Percentiles rank a stretch among this genome's conserved stretches.
Conservation (phyloP, 1,140 invertebrate genomes). For the Varroa destructor region DNA sequence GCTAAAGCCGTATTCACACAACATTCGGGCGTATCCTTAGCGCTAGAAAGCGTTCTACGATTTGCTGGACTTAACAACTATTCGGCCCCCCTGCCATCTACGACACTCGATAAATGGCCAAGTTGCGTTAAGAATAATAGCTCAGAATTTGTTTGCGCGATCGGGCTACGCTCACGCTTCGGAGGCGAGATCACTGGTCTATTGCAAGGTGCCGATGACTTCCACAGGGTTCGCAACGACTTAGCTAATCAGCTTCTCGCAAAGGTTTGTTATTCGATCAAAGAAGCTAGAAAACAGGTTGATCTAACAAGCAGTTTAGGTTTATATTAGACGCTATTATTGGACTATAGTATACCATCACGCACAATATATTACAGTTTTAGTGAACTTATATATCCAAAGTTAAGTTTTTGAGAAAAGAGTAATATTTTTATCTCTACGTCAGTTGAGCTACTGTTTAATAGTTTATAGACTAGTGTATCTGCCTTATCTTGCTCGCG, state of each 20-base stretch:
- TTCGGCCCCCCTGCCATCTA: conserved; percentile 37
- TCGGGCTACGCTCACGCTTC: conserved; percentile 69
- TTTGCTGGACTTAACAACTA: conserved; percentile 53
- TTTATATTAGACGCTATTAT: too few species aligned
- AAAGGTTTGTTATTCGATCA: conserved; percentile 42
- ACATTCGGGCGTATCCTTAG: conserved; percentile 69
- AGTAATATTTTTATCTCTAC: too few species aligned
- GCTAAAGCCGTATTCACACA: conserved; percentile 52
- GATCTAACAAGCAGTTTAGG: too few species aligned
- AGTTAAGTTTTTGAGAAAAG: too few species aligned
- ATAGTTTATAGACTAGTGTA: too few species aligned
- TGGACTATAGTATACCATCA: too few species aligned
- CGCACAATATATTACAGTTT: too few species aligned
- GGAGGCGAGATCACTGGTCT: conserved; percentile 72
- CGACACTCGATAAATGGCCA: conserved; percentile 64
- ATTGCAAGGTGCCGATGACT: conserved; percentile 44
- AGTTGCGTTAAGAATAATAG: conserved; percentile 67
- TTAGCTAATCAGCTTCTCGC: conserved; percentile 45
- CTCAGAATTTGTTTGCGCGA: conserved; percentile 65
- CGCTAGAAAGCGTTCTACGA: conserved; percentile 66
- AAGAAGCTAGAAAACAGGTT: conserved; percentile 49
- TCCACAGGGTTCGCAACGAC: conserved; percentile 36
- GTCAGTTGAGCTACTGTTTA: too few species aligned
- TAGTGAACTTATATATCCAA: too few species aligned
- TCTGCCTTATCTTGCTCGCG: too few species aligned